Evolutionary conservation across 2,888 invertebrate genomes (phyloP), one percentile per base, ranked within the genome.

Genomic region (Cosmopolites sordidus): DNA sequence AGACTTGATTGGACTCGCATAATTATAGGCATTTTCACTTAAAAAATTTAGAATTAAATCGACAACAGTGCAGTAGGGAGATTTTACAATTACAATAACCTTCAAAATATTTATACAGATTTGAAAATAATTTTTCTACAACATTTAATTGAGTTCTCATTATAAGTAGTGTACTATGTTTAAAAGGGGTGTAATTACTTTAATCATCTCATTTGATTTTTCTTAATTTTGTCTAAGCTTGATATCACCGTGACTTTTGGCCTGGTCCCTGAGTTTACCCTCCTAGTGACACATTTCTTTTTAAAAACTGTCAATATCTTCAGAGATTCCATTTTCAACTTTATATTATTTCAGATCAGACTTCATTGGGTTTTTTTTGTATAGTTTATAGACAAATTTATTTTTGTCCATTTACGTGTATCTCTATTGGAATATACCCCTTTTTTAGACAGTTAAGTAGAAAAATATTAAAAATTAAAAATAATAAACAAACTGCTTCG

Each of bases 251-350:
- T 73, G 73, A 73, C 72, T 71, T 71, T 73, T 74, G 76, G 75
- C 75, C 75, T 76, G 76, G 75, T 76, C 76, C 75, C 75, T 75
- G 74, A 74, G 73, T 73, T 73, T 71, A 73, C 73, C 73, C 72
- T 71, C 72, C 72, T 64, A 62, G 63, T 53, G 58, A 51, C 54
- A 58, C 30, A 48, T 45, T 43, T 53, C 12, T 50, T 22, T 46
- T 46, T 16, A 33, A 33, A 33, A 33, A 33, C 33, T 33, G 33
- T 33, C 33, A 33, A 33, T 33, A 33, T 33, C 22, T 60, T 64
- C 61, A 64, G 66, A 68, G 67, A 69, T 68, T 63, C 60, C 43
- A 43, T 43, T 54, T 37, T 59, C 22, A 22, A 8, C 8, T 22
- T 22, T 22, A 22, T 3, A 48, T 45, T 45, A 45, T 51, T 51